Conservation (phyloP, 2,797 vertebrate genomes). For the Emydoidea blandingii region DNA sequence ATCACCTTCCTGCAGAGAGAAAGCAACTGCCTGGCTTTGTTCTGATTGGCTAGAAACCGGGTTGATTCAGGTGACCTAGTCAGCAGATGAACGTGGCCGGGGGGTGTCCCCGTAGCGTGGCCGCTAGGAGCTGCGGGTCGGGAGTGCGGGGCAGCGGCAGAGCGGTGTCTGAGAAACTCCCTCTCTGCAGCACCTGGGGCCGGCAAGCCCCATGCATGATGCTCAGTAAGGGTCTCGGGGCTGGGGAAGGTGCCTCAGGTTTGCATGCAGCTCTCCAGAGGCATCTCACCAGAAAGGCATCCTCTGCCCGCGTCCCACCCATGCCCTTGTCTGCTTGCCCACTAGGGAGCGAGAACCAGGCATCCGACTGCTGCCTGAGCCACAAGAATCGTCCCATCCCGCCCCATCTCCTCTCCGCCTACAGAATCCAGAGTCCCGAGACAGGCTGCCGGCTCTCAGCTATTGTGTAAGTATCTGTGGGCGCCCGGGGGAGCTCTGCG, state of each 20-base stretch:
- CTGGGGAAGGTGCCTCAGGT: no score
- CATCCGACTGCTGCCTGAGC: slow-evolving; percentile 67
- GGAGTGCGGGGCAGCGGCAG: no score
- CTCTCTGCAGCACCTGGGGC: background rate
- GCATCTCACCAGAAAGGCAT: background rate
- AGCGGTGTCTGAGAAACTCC: background rate
- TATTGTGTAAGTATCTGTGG: slow-evolving; percentile 60
- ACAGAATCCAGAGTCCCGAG: slow-evolving; percentile 46
- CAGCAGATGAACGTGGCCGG: background rate
- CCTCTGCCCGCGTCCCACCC: background rate
- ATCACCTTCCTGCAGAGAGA: no score
- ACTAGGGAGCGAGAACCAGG: slow-evolving; percentile 53
- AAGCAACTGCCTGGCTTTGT: no score
- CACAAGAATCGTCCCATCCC: slow-evolving; percentile 1
- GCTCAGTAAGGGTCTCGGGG: background rate
- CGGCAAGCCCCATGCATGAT: background rate
- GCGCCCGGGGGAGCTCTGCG: no score
- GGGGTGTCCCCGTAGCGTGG: background rate
- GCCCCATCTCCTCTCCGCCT: background rate
- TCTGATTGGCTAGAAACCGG: no score
- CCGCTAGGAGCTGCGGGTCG: no score
- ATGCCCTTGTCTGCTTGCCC: background rate
- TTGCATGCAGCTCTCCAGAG: background rate
- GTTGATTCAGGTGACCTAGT: background rate
- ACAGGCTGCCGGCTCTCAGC: slow-evolving; percentile 54